Base-by-base conservation (phyloP, 2,797 vertebrate genomes). In the Phataginus tricuspis region DNA sequence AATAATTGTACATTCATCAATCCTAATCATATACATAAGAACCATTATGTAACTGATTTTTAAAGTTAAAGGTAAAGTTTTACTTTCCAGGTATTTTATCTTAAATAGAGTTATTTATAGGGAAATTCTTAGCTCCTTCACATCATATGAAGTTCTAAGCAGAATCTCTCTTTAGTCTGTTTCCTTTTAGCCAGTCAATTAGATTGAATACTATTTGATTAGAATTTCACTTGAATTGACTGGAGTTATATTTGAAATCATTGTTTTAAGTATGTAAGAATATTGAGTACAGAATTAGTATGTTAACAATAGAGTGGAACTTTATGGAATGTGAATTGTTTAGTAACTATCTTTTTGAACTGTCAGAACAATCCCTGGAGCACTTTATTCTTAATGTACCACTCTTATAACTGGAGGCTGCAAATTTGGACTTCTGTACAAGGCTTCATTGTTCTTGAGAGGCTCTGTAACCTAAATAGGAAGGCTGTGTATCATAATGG, bases 51-150 rank as follows among this genome's bases (percentile, higher is more conserved):
- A 87, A 86, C 4, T 93, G 49, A 13, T 55, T 51, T 91, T 77
- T 94, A 85, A 94, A 89, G 84, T 25, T 66, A 29, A 92, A 90
- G 31, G 42, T 64, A 57, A 55, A 89, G 25, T 87, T 95, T 96
- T 93, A 61, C 39, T 87, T 86, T 80, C 69, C 9, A 61, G 45
- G 31, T 31, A 2, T 91, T 15, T 89, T 93, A 37, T 84, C 49
- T n/a, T 78, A 45, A 66, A 49, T 34, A 55, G 66, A 78, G 7
- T 95, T 34, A 74, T 72, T 71, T 68, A 23, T 82, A 85, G 27
- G 92, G 16, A 94, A 90, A 77, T 68, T 68, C 18, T 45, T 86
- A 94, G 61, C 19, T 89, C 6, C n/a, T 95, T 94, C 39, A 92
- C 23, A 57, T 63, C 94, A 71, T 55, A 31, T 86, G 29, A 85